Base-by-base conservation (phyloP, 1,140 invertebrate species). In the Lutraria rhynchaena region DNA sequence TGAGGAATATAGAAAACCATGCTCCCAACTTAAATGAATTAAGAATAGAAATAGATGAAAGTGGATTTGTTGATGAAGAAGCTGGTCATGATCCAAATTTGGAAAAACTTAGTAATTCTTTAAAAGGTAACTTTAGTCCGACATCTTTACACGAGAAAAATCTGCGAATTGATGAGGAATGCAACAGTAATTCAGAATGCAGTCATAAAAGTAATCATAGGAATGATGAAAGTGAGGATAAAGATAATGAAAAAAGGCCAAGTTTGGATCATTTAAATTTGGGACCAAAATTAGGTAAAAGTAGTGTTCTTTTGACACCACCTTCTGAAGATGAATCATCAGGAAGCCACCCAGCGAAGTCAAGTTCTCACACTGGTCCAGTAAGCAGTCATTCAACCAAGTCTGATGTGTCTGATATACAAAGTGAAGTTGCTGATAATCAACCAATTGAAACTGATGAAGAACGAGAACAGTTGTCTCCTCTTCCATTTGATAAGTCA, bases 241-340 rank as follows among this genome's bases (percentile, higher is more conserved):
- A 15, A 2, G 31, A 35, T 46, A 24, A 37, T 70, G 19, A 33
- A 5, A 61, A 33, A 7, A 19, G 11, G n/a, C 49, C 65, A 58
- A 61, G 60, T 17, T 19, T 60, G 19, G 41, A 63, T 51, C 60
- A 65, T 31, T 51, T 76, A 37, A 44, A 31, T 63, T 22, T 70
- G 24, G 63, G 49, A 13, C 15, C 27, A n/a, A 61, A 60, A 31
- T 44, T 67, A 31, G 73, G 73, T 29, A 37, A 37, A 9, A 85
- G 83, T 49, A 85, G 82, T 74, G 83, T 86, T 31, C 63, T 88
- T 24, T 35, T 88, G 55, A 87, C 87, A 11, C 86, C 86, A 3
- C 86, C 87, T 3, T 87, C 86, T 46, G 86, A 86, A 13, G 86
- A 88, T 9, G 87, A 88, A 44, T 49, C 19, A 7, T 63, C 74